These are phyloP conservation scores for Pseudopipra pipra DNA, from an alignment of 2,113 vertebrate genomes.

Conservation along the genomic window DNA sequence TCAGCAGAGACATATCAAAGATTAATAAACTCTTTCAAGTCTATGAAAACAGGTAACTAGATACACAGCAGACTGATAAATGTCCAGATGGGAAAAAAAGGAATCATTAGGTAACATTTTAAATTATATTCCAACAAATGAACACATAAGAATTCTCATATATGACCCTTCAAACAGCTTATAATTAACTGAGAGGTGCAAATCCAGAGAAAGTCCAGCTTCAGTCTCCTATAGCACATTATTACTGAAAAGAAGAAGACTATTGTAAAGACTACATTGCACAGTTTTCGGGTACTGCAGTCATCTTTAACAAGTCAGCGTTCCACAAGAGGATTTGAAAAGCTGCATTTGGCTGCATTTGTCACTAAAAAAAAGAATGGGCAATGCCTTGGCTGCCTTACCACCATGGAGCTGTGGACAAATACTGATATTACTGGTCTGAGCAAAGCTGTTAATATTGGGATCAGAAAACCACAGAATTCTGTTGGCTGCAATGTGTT, in stretches of 20 bases:
- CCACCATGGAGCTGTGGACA: not conserved
- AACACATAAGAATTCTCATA: not conserved
- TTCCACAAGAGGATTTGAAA: not conserved
- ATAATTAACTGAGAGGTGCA: not conserved
- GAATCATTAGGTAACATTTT: not conserved
- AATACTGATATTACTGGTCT: not conserved
- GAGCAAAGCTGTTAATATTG: not conserved
- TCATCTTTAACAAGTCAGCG: not conserved
- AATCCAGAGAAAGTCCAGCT: not conserved
- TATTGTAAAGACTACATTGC: not conserved
- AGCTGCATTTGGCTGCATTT: not conserved
- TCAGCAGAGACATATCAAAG: not conserved
- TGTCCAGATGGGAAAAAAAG: not conserved
- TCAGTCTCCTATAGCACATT: not conserved
- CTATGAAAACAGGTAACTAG: not conserved
- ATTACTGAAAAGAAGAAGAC: not conserved
- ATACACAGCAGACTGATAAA: not conserved
- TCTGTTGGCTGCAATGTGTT: not conserved
- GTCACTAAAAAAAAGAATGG: not conserved
- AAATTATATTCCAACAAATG: not conserved
- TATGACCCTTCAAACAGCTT: not conserved
- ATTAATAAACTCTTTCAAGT: not conserved
- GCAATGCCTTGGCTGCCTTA: not conserved
- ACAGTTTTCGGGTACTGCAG: accelerated
- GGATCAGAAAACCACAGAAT: not conserved